A percentile compares a stretch with the other conserved stretches of the same genome.
Evolutionary conservation across 2,888 invertebrate species (phyloP).

Genomic region (Laspeyria flexula): DNA sequence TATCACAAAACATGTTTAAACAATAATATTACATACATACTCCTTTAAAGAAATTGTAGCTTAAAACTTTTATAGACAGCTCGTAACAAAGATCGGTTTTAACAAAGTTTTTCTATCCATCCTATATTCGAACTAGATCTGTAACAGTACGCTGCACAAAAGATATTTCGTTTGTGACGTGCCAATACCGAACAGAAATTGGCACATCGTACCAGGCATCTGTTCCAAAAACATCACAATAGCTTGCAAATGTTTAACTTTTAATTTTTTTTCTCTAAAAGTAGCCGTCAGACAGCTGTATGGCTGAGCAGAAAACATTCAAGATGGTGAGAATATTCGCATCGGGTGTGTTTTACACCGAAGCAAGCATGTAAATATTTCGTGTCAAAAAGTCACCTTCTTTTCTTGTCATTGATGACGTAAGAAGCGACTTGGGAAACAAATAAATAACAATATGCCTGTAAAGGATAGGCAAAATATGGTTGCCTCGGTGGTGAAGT

Average conservation of each 20-base stretch:
- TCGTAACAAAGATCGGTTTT: background rate
- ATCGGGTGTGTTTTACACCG: constrained; percentile 29
- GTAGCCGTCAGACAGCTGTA: constrained; percentile 40
- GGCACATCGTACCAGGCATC: constrained; percentile 14
- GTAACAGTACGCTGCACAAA: background rate
- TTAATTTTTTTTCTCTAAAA: constrained; percentile 29
- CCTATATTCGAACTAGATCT: background rate
- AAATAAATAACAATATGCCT: too few species aligned
- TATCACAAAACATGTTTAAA: too few species aligned
- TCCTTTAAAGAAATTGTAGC: background rate
- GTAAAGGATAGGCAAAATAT: too few species aligned
- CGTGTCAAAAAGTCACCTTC: background rate
- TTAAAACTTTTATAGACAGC: background rate
- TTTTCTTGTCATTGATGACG: too few species aligned
- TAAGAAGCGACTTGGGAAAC: too few species aligned
- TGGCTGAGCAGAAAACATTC: constrained; percentile 42
- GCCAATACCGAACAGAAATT: constrained; percentile 12
- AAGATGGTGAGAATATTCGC: constrained; percentile 45
- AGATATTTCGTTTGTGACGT: constrained; percentile 4
- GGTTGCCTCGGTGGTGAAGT: too few species aligned
- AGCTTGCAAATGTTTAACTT: constrained; percentile 20
- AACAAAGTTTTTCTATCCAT: background rate
- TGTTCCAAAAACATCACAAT: constrained; percentile 26
- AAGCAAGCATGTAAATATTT: constrained; percentile 2
- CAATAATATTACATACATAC: too few species aligned